These are phyloP conservation scores for Ctenopoma kingsleyae DNA, from an alignment of 2,797 vertebrate species.

Conservation along the genomic window DNA sequence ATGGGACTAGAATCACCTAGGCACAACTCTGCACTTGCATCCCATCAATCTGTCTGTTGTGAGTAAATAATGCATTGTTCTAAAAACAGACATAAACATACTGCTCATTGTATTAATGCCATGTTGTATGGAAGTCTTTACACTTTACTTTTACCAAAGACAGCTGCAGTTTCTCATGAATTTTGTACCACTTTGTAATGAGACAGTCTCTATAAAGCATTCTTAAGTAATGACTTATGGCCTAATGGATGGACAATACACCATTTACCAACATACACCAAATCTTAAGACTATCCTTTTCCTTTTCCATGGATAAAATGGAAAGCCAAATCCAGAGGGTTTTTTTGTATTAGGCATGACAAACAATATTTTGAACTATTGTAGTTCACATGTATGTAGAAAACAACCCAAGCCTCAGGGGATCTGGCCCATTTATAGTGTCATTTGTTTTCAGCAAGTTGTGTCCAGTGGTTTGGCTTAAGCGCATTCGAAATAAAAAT, in stretches of 20 bases:
- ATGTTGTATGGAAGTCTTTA: not conserved
- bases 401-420: no score
- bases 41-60: constrained; percentile 19
- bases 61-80: constrained; percentile 24
- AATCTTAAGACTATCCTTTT: not conserved
- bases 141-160: not conserved
- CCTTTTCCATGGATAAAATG: no score
- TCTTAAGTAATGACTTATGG: not conserved
- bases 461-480: no score
- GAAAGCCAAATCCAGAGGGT: no score
- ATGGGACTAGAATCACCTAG: not conserved
- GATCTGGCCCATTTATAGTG: no score
- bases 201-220: not conserved
- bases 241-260: not conserved
- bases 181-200: not conserved
- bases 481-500: no score
- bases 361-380: no score
- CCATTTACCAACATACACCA: not conserved
- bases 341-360: no score
- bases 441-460: no score
- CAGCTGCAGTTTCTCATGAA: not conserved
- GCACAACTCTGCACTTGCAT: not conserved
- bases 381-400: no score
- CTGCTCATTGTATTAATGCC: no score
- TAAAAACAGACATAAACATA: constrained; percentile 1